Conservation (phyloP, 1,140 invertebrate species). For the Vanessa tameamea region DNA sequence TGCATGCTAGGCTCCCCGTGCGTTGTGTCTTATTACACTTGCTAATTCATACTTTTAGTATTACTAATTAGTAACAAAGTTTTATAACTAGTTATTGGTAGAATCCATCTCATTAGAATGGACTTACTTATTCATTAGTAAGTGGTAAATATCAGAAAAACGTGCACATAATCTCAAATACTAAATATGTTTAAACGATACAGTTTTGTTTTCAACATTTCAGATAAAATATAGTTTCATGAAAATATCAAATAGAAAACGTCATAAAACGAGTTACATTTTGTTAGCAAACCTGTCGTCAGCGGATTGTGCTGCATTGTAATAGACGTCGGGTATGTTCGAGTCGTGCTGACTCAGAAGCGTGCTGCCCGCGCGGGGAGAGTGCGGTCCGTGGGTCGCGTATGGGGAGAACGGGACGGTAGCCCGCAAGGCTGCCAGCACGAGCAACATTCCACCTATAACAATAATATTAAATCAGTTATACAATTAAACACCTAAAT, state of each 20-base stretch:
- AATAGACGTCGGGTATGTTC: constrained; percentile 68
- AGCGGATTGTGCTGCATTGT: constrained; percentile 62
- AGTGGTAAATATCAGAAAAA: no score
- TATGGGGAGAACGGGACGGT: constrained; percentile 71
- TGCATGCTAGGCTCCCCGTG: no score
- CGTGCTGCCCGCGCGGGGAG: constrained; percentile 69
- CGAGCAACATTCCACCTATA: constrained; percentile 63
- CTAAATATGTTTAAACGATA: no score
- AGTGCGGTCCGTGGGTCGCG: constrained; percentile 67
- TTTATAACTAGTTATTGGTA: no score
- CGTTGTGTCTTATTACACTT: no score
- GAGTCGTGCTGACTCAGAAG: constrained; percentile 70
- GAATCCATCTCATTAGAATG: no score
- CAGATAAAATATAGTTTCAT: neutral
- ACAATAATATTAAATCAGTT: constrained; percentile 4
- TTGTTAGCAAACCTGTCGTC: constrained; percentile 53
- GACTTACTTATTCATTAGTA: no score
- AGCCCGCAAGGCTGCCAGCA: constrained; percentile 62
- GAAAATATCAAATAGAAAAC: neutral
- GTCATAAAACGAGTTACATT: neutral
- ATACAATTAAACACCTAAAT: neutral
- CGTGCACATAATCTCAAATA: no score
- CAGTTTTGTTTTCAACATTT: no score
- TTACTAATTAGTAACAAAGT: no score
- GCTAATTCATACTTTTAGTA: no score